These are phyloP conservation scores for Podabrus alpinus DNA, from an alignment of 2,888 invertebrate genomes.

Conservation along the genomic window DNA sequence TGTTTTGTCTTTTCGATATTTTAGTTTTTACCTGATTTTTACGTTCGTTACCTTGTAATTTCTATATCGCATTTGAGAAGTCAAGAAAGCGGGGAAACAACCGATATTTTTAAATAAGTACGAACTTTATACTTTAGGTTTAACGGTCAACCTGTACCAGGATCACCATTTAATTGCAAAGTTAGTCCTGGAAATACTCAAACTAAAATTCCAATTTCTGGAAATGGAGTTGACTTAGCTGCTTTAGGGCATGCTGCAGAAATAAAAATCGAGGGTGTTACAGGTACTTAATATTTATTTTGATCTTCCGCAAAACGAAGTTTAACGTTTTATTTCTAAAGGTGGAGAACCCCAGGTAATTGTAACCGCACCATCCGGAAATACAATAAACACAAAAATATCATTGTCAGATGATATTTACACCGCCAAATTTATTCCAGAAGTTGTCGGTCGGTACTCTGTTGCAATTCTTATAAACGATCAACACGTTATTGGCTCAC, in stretches of 20 bases:
- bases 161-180: slow-evolving; percentile 93
- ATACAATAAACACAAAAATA: slow-evolving; percentile 74
- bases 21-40: too few species aligned
- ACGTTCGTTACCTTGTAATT: too few species aligned
- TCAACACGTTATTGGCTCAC: slow-evolving; percentile 86
- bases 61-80: too few species aligned
- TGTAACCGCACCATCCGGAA: slow-evolving; percentile 83
- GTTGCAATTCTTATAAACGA: slow-evolving; percentile 82
- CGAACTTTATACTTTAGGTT: slow-evolving; percentile 56
- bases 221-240: slow-evolving; percentile 70
- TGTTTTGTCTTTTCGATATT: too few species aligned
- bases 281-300: slow-evolving; percentile 42
- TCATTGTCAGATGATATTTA: slow-evolving; percentile 69
- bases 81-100: too few species aligned
- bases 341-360: slow-evolving; percentile 71
- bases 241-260: slow-evolving; percentile 69
- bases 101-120: neutral
- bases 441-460: slow-evolving; percentile 85
- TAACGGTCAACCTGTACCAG: slow-evolving; percentile 77
- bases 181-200: slow-evolving; percentile 68
- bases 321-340: slow-evolving; percentile 38
- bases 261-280: slow-evolving; percentile 62
- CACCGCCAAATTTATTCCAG: slow-evolving; percentile 79
- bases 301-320: neutral
- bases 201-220: slow-evolving; percentile 66